Conservation (phyloP, 1,140 invertebrate genomes). For the Limonius californicus region DNA sequence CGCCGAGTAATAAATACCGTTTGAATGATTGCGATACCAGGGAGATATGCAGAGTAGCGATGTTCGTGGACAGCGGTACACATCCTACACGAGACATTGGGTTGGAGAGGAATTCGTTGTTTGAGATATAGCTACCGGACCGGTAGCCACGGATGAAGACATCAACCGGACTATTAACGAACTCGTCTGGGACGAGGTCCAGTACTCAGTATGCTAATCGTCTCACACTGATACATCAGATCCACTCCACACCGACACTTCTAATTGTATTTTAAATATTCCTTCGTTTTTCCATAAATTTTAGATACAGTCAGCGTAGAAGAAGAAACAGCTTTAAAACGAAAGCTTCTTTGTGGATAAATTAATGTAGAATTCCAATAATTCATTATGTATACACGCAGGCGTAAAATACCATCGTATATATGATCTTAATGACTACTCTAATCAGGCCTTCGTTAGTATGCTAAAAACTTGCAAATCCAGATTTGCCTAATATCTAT, state of each 20-base stretch:
- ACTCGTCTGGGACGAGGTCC: conserved; percentile 3
- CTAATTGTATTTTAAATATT: conserved; percentile 16
- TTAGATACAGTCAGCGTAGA: neutral
- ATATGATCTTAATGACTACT: neutral
- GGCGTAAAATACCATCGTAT: neutral
- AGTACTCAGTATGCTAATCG: conserved; percentile 23
- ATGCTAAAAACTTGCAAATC: neutral
- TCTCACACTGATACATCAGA: conserved; percentile 22
- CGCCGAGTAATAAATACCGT: conserved; percentile 2
- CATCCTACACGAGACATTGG: conserved; percentile 21
- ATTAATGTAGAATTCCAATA: neutral
- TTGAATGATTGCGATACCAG: conserved; percentile 18
- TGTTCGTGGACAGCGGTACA: conserved; percentile 20
- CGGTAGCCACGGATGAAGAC: conserved; percentile 23
- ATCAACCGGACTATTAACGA: conserved; percentile 23
- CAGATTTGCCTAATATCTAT: no score
- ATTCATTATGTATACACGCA: neutral
- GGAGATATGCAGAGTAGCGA: conserved; percentile 18
- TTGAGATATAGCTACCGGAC: conserved; percentile 23
- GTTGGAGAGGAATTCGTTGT: conserved; percentile 19
- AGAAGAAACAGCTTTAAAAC: neutral
- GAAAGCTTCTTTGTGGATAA: neutral
- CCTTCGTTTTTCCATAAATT: conserved; percentile 1
- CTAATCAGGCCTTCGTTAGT: neutral
- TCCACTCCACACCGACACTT: conserved; percentile 12